Conservation (phyloP, 2,888 invertebrate genomes). For the Ariolimax columbianus region DNA sequence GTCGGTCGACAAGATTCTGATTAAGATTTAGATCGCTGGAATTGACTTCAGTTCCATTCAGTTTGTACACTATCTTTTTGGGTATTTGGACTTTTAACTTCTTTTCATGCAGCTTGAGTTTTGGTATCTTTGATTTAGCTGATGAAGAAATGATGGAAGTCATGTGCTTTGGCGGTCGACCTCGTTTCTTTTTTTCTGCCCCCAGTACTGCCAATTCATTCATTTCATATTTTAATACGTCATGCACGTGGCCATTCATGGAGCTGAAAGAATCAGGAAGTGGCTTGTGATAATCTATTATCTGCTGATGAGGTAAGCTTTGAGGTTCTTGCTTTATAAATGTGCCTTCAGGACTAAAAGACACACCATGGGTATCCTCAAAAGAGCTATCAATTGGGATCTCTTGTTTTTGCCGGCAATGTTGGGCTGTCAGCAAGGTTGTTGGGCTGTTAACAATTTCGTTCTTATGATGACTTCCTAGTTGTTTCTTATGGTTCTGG, state of each 20-base stretch:
- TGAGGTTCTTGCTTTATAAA: neutral
- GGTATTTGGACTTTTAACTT: neutral
- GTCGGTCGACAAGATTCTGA: conserved; percentile 79
- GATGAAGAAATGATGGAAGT: neutral
- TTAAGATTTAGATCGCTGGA: conserved; percentile 40
- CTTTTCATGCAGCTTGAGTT: neutral
- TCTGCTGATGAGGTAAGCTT: neutral
- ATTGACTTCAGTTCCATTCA: conserved; percentile 38
- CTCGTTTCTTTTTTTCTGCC: conserved; percentile 41
- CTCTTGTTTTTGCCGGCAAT: conserved; percentile 2
- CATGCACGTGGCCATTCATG: neutral
- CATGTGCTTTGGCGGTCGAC: conserved; percentile 9
- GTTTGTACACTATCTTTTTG: conserved; percentile 16
- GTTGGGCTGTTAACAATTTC: neutral
- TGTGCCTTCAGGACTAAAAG: neutral
- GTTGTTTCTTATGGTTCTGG: neutral
- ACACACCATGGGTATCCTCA: neutral
- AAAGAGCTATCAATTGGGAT: neutral
- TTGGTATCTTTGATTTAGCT: conserved; percentile 28
- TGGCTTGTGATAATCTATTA: neutral
- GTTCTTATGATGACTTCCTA: neutral
- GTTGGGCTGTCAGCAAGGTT: neutral
- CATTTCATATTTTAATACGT: neutral
- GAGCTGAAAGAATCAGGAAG: neutral
- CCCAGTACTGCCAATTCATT: neutral